Evolutionary conservation across 2,113 vertebrate species (phyloP).

Genomic region (Holacanthus passer): DNA sequence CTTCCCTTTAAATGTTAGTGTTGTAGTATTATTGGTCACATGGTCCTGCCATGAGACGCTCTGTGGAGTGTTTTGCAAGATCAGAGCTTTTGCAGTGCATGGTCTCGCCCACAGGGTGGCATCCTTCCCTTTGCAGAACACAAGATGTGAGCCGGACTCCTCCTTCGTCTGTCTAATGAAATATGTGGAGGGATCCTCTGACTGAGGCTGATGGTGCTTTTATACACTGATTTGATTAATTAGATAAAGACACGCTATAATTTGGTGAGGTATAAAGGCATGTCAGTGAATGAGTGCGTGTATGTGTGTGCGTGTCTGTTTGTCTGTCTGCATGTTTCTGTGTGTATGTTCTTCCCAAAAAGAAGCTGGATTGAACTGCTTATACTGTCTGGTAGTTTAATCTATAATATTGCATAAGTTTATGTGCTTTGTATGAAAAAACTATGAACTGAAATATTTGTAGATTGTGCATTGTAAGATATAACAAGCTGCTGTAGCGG

Average conservation of each 20-base stretch:
- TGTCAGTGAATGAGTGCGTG: background rate
- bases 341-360: too few species aligned
- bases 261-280: background rate
- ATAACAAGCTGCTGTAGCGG: background rate
- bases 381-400: too few species aligned
- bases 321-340: background rate
- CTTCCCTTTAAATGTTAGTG: background rate
- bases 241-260: background rate
- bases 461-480: too few species aligned
- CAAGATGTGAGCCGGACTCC: background rate
- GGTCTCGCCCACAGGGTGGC: conserved; percentile 45
- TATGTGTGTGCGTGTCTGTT: too few species aligned
- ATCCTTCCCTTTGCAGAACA: conserved; percentile 30
- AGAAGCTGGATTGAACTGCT: too few species aligned
- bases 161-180: background rate
- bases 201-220: background rate
- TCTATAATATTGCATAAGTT: too few species aligned
- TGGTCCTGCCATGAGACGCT: conserved; percentile 34
- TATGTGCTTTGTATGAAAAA: too few species aligned
- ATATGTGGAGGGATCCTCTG: background rate
- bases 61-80: background rate
- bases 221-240: background rate
- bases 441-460: too few species aligned
- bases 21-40: conserved; percentile 18
- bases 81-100: background rate